phyloP scores from a whole-genome alignment of 2,113 vertebrate genomes.

The Nesogale talazaci region DNA sequence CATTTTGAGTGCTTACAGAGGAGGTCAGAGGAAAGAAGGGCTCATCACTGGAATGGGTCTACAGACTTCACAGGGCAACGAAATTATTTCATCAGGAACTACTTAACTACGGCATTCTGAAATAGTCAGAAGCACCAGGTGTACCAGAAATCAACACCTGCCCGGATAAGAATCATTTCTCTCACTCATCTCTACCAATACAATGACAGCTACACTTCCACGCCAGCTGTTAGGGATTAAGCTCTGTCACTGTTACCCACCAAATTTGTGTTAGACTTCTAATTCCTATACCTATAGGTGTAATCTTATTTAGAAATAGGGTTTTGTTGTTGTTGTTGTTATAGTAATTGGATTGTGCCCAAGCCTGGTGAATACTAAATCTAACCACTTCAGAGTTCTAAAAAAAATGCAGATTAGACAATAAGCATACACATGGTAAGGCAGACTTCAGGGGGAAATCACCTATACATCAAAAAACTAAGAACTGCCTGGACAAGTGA shows the following conservation, averaged over 20 bases:
- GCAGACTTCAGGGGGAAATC: background rate
- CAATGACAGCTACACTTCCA: background rate
- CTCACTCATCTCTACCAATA: background rate
- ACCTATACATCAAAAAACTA: background rate
- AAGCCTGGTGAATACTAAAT: background rate
- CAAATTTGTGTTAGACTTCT: background rate
- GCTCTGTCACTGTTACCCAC: background rate
- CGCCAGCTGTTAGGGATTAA: background rate
- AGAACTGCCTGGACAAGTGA: background rate
- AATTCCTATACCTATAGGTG: background rate
- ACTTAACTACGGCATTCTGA: slow-evolving; percentile 40
- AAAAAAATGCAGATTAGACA: background rate
- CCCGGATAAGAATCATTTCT: background rate
- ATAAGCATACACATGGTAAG: background rate
- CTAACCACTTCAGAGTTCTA: background rate
- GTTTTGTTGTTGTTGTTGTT: background rate
- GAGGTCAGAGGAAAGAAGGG: slow-evolving; percentile 38
- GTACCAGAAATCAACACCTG: background rate
- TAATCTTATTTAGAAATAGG: background rate
- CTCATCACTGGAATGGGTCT: background rate
- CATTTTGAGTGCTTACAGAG: slow-evolving; percentile 31
- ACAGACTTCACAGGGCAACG: background rate
- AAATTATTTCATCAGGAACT: background rate
- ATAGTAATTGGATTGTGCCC: background rate
- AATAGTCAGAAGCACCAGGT: background rate